Conservation (phyloP, 2,888 invertebrate species). For the Netelia virgata region DNA sequence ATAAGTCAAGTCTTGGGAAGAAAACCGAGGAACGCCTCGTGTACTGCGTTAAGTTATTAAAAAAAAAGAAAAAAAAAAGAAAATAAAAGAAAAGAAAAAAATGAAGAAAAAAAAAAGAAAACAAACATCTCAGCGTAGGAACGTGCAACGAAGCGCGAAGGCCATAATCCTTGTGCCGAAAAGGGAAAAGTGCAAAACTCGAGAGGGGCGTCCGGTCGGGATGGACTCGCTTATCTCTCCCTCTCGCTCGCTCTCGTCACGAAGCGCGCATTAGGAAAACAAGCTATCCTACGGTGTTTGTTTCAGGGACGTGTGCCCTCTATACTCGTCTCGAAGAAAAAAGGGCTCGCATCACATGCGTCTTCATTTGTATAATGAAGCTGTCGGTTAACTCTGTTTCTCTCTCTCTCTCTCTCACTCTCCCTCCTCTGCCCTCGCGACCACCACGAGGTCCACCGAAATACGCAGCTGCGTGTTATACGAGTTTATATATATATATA, state of each 20-base stretch:
- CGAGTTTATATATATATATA: not conserved
- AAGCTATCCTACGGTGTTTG: too few species aligned
- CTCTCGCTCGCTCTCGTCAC: not conserved
- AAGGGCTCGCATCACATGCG: slow-evolving; percentile 57
- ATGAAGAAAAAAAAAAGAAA: slow-evolving; percentile 1
- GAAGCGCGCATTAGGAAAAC: slow-evolving; percentile 4
- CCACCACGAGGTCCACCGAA: slow-evolving; percentile 45
- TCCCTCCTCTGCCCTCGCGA: slow-evolving; percentile 2
- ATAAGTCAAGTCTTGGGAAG: too few species aligned
- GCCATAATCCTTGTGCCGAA: slow-evolving; percentile 18
- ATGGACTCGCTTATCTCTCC: not conserved
- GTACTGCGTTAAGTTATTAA: too few species aligned
- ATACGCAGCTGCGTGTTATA: slow-evolving; percentile 24
- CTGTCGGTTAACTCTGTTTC: slow-evolving; percentile 62
- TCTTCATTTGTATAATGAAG: slow-evolving; percentile 69
- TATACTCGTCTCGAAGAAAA: slow-evolving; percentile 31
- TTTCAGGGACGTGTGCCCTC: not conserved
- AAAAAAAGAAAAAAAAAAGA: too few species aligned
- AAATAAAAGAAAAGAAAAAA: not conserved
- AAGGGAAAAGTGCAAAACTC: slow-evolving; percentile 44
- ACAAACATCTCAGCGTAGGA: not conserved
- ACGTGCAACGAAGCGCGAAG: slow-evolving; percentile 28
- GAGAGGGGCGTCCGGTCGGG: slow-evolving; percentile 26
- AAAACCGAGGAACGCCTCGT: too few species aligned
- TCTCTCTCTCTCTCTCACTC: too few species aligned